Conservation (phyloP, 2,797 vertebrate species). For the Rachycentron canadum region DNA sequence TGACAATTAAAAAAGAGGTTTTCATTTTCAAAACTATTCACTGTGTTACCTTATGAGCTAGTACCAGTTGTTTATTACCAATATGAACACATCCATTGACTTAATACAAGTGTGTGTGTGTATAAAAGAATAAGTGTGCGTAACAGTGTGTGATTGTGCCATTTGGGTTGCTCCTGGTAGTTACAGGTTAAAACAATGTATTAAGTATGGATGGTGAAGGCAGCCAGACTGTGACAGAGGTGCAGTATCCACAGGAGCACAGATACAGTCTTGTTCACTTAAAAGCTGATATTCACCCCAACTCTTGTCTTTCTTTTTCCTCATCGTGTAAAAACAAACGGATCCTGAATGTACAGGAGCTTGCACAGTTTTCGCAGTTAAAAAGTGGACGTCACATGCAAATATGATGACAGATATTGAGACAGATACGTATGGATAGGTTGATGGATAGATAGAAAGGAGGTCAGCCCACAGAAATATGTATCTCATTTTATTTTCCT, state of each 20-base stretch:
- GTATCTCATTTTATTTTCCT: conserved; percentile 15
- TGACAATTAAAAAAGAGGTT: too few relatives aligned
- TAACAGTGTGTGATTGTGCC: neutral
- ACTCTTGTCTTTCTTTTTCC: neutral
- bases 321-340: neutral
- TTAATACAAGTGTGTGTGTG: neutral
- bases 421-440: neutral
- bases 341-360: neutral
- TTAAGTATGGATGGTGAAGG: neutral
- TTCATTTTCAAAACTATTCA: too few relatives aligned
- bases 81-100: neutral
- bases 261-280: too few relatives aligned
- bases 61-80: neutral
- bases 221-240: neutral
- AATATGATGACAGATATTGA: conserved; percentile 15
- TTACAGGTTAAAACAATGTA: neutral
- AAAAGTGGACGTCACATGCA: conserved; percentile 9
- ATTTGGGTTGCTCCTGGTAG: neutral
- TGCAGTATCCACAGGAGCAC: neutral
- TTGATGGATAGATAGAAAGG: conserved; percentile 9
- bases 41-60: too few relatives aligned
- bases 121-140: too few relatives aligned
- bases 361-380: neutral
- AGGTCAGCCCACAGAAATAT: conserved; percentile 21
- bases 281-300: neutral